Percentiles rank a stretch among this genome's conserved stretches.
Conservation (phyloP, 2,797 vertebrate species). For the Pseudomugil tenellus region DNA sequence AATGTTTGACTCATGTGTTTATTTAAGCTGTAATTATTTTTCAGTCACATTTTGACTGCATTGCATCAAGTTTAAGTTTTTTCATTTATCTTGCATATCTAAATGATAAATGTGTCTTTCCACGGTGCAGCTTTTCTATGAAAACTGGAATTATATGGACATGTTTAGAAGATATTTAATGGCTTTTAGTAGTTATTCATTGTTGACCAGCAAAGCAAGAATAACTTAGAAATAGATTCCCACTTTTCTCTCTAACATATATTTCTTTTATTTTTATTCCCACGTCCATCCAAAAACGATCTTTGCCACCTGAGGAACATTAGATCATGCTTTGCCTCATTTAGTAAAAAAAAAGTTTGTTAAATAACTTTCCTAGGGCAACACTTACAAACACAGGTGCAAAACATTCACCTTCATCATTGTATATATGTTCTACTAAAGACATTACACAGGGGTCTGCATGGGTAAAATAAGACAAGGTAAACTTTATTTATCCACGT, state of each 20-base stretch:
- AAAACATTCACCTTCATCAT: slow-evolving; percentile 39
- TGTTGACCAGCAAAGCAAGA: not conserved
- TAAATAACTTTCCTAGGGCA: slow-evolving; percentile 24
- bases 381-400: slow-evolving; percentile 36
- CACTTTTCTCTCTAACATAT: not conserved
- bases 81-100: no score
- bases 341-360: slow-evolving; percentile 29
- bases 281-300: slow-evolving; percentile 19
- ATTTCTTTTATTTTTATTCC: slow-evolving; percentile 7
- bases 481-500: slow-evolving; percentile 39
- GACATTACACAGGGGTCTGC: slow-evolving; percentile 9
- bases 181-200: slow-evolving; percentile 3
- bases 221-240: not conserved
- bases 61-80: no score
- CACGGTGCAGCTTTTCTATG: not conserved
- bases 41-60: not conserved
- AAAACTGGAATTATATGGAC: not conserved
- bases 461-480: slow-evolving; percentile 14
- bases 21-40: not conserved
- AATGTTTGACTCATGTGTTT: not conserved
- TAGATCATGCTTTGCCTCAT: slow-evolving; percentile 49
- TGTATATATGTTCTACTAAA: slow-evolving; percentile 33
- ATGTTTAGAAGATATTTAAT: slow-evolving; percentile 7
- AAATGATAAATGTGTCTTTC: no score
- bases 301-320: slow-evolving; percentile 34